Conservation (phyloP, 2,797 vertebrate species). For the Forpus xanthops region DNA sequence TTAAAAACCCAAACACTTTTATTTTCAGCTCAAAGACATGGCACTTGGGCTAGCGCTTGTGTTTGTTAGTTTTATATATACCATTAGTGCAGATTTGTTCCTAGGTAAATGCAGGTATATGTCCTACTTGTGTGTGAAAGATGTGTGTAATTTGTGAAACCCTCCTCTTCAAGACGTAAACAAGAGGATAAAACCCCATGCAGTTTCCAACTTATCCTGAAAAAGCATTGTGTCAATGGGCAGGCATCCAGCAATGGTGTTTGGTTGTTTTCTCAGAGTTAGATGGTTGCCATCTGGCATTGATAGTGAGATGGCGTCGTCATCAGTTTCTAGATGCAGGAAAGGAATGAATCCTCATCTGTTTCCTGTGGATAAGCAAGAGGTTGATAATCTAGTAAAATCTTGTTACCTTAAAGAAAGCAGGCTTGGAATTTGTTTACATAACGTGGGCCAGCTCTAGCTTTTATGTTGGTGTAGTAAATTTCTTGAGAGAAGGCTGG, state of each 20-base stretch:
- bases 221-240: slow-evolving; percentile 83
- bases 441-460: slow-evolving; percentile 24
- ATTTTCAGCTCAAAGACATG: neutral
- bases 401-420: slow-evolving; percentile 79
- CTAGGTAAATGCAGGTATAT: neutral
- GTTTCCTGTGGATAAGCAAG: slow-evolving; percentile 99
- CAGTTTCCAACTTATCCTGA: slow-evolving; percentile 82
- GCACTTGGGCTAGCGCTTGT: neutral
- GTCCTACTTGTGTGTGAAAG: neutral
- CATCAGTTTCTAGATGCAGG: slow-evolving; percentile 95
- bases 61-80: neutral
- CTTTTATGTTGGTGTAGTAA: slow-evolving; percentile 36
- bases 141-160: neutral
- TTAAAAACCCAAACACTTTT: neutral
- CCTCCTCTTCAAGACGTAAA: slow-evolving; percentile 27
- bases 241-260: slow-evolving; percentile 85
- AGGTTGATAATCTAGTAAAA: slow-evolving; percentile 84
- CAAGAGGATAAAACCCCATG: slow-evolving; percentile 72
- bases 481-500: neutral
- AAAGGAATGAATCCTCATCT: slow-evolving; percentile 96
- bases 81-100: neutral
- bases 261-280: slow-evolving; percentile 91
- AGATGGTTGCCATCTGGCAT: slow-evolving; percentile 87
- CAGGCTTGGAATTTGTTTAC: slow-evolving; percentile 69
- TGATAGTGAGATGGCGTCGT: slow-evolving; percentile 91